Base-by-base conservation (phyloP, 2,888 invertebrate species). In the Tetranychus truncatus region DNA sequence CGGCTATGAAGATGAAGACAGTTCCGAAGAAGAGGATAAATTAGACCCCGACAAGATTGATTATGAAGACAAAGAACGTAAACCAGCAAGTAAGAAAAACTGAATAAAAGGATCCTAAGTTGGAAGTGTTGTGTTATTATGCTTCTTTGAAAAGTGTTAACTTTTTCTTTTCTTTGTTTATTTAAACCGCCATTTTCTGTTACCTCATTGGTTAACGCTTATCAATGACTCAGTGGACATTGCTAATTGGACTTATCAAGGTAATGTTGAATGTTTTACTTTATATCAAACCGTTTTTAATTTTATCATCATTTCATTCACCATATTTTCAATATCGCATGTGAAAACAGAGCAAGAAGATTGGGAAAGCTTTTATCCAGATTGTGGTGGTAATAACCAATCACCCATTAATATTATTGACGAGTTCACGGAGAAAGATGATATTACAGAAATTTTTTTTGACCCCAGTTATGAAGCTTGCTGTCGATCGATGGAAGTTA, bases 311-410 rank as follows among this genome's bases (percentile, higher is more conserved):
- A 69, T 21, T 69, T 21, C n/a, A 24, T 20, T 24, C 11, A 20
- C 9, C 9, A 18, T 67, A 9, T 21, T 67, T 67, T 11, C 9
- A n/a, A n/a, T 9, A 5, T 24, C 9, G 1, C 8, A 20, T 69
- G 11, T 45, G 15, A 1, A 21, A 11, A 15, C 34, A 72, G 72
- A 72, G 4, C 72, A 72, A 72, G 45, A 72, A 9, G 72, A 44
- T n/a, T 72, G 72, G 72, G 45, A 24, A n/a, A 72, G 45, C 9
- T 20, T 34, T 34, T 45, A 72, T 9, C 45, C 45, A 72, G n/a
- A 20, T 20, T 72, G 72, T 72, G 72, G 45, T 20, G 72, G 72
- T 72, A 20, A 20, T n/a, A n/a, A 72, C 20, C 72, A 72, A 46
- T 72, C 72, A 11, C 72, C 72, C 15, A 72, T 72, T 18, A 72